Evolutionary conservation across 2,113 vertebrate species (phyloP).

Genomic region (Microtus oregoni): DNA sequence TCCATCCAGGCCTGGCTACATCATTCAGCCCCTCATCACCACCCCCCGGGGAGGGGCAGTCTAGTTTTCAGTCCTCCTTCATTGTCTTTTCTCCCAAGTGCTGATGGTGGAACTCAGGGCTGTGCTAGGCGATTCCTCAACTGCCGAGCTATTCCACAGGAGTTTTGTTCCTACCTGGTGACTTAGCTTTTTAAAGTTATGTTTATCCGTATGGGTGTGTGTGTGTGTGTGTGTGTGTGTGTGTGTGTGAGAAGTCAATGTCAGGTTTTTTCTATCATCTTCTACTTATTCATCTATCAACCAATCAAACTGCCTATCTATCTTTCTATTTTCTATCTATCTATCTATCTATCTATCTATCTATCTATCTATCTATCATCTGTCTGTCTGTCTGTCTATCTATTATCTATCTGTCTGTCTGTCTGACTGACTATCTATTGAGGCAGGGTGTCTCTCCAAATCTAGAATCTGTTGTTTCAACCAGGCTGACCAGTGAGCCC

Average conservation of each 20-base stretch:
- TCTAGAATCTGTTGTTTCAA: not conserved
- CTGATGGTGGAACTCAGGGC: not conserved
- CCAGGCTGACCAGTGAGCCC: not conserved
- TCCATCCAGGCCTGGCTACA: not conserved
- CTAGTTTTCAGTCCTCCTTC: not conserved
- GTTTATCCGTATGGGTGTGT: not conserved
- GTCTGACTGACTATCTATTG: not conserved
- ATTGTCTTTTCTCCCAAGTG: not conserved
- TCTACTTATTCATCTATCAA: no score
- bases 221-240: not conserved
- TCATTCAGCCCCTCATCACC: no score
- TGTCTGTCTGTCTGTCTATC: no score
- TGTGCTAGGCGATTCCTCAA: not conserved
- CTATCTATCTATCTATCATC: no score
- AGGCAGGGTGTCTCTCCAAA: not conserved
- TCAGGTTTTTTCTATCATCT: not conserved
- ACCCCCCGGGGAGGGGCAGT: not conserved
- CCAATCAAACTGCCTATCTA: no score
- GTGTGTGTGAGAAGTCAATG: not conserved
- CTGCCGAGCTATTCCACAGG: not conserved
- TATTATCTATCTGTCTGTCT: no score
- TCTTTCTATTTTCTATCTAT: no score
- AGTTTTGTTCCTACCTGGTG: not conserved
- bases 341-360: no score
- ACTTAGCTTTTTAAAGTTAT: not conserved